phyloP scores from a whole-genome alignment of 2,797 vertebrate genomes.

The Falco peregrinus region DNA sequence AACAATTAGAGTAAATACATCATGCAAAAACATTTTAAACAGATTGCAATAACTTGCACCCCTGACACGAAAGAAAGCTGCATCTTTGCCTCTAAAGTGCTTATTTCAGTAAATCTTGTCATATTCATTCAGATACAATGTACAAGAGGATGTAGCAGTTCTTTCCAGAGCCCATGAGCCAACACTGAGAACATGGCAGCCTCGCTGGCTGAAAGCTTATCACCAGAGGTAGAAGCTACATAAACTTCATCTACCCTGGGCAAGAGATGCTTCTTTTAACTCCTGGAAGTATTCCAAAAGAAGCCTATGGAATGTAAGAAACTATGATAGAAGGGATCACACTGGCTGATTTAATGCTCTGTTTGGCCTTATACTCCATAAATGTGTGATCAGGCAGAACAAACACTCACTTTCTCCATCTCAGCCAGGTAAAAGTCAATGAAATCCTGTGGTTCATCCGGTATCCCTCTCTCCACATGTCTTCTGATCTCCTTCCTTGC shows the following conservation, averaged over 20 bases:
- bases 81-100: background rate
- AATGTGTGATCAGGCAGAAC: background rate
- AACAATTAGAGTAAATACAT: background rate
- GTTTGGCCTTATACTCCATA: background rate
- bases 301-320: background rate
- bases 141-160: background rate
- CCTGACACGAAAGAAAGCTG: background rate
- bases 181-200: background rate
- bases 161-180: background rate
- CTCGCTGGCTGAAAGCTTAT: background rate
- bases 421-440: slow-evolving; percentile 59
- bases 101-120: background rate
- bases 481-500: slow-evolving; percentile 47
- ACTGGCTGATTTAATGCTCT: background rate
- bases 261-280: background rate
- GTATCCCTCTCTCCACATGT: slow-evolving; percentile 20
- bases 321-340: background rate
- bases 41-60: background rate
- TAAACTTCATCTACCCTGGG: background rate
- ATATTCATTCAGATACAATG: background rate
- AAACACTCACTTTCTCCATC: slow-evolving; percentile 39
- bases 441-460: slow-evolving; percentile 48
- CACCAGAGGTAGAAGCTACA: background rate
- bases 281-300: background rate
- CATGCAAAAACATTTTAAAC: background rate